These are phyloP conservation scores for Thymelicus acteon DNA, from an alignment of 2,888 invertebrate species.

Conservation along the genomic window DNA sequence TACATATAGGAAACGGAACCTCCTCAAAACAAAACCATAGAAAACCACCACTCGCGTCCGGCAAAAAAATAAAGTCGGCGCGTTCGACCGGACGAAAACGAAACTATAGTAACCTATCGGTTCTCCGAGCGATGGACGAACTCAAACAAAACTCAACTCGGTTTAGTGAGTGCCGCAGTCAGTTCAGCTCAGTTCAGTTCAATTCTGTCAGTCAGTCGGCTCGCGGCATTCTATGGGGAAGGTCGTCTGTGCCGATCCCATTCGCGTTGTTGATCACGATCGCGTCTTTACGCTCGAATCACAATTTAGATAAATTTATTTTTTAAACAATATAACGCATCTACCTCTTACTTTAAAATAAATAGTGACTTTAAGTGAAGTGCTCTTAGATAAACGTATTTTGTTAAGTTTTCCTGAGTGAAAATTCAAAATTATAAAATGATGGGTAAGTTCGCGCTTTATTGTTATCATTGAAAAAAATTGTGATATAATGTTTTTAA, in stretches of 20 bases:
- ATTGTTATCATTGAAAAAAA: neutral
- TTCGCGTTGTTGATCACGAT: constrained; percentile 64
- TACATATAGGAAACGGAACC: constrained; percentile 52
- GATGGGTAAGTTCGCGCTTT: constrained; percentile 45
- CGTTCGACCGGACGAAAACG: constrained; percentile 50
- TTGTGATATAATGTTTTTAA: neutral
- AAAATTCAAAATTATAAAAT: constrained; percentile 32
- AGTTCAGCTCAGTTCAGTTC: neutral
- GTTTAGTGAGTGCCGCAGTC: neutral
- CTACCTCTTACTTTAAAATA: constrained; percentile 51
- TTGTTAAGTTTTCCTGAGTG: constrained; percentile 6
- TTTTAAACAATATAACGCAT: constrained; percentile 45
- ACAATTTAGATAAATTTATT: constrained; percentile 44
- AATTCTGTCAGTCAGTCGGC: constrained; percentile 59
- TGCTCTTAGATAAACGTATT: constrained; percentile 40
- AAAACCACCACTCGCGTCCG: constrained; percentile 46
- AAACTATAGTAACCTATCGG: constrained; percentile 44
- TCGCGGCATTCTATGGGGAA: constrained; percentile 56
- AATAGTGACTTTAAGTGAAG: constrained; percentile 52
- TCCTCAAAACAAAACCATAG: constrained; percentile 45
- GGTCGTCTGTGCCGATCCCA: constrained; percentile 55
- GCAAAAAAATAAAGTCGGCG: constrained; percentile 43
- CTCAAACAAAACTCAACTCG: constrained; percentile 41
- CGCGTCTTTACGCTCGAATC: constrained; percentile 64
- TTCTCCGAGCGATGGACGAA: constrained; percentile 29